Conservation (phyloP, 2,113 vertebrate species). For the Phalacrocorax carbo region DNA sequence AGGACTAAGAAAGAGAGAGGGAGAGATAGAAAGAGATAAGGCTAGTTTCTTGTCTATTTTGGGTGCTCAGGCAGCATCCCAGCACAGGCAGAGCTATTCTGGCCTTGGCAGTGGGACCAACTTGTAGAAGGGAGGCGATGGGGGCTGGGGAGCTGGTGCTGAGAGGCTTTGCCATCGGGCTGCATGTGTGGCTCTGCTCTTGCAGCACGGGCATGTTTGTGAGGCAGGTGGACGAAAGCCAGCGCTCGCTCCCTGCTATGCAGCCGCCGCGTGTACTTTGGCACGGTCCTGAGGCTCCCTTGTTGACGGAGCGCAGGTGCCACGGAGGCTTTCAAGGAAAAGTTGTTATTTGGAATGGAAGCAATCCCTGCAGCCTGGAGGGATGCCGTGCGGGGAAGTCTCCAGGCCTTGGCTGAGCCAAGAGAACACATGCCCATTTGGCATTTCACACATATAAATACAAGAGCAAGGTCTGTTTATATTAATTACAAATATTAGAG, state of each 20-base stretch:
- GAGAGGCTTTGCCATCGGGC: not conserved
- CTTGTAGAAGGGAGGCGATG: not conserved
- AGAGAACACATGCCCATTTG: not conserved
- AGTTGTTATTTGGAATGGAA: not conserved
- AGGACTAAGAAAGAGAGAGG: not conserved
- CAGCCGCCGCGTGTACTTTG: not conserved
- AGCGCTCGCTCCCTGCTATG: accelerated
- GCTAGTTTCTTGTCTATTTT: not conserved
- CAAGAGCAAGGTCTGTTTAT: not conserved
- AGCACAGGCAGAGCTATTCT: not conserved
- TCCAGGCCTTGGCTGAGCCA: not conserved
- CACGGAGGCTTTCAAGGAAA: not conserved
- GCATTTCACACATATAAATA: not conserved
- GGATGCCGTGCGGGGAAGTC: not conserved
- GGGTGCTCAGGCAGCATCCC: not conserved
- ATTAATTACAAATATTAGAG: conserved; percentile 13
- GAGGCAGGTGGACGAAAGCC: not conserved
- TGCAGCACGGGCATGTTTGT: not conserved
- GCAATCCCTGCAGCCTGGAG: not conserved
- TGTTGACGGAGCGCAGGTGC: not conserved
- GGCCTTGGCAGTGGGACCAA: not conserved
- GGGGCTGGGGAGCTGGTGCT: accelerated
- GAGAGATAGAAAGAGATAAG: not conserved
- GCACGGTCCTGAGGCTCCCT: not conserved
- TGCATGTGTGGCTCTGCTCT: not conserved